Conservation (phyloP, 2,113 vertebrate species). For the Nematolebias whitei region DNA sequence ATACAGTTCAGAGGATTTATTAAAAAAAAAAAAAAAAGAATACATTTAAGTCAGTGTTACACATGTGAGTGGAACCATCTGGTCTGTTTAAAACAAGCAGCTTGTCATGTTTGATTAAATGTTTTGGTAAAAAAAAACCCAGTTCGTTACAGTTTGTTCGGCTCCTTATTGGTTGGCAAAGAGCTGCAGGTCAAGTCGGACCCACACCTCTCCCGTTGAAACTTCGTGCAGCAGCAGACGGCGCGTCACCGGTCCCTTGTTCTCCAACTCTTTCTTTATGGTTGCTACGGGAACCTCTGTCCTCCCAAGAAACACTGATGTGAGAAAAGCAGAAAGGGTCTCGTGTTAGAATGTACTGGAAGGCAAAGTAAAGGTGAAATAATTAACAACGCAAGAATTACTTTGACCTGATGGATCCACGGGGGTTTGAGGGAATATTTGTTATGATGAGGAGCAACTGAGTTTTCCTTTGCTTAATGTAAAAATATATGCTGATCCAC, state of each 20-base stretch:
- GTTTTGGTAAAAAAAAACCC: slow-evolving; percentile 4
- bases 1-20: background rate
- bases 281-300: slow-evolving; percentile 96
- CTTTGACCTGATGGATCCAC: too few relatives aligned
- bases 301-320: slow-evolving; percentile 90
- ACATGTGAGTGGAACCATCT: background rate
- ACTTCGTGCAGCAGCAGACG: slow-evolving; percentile 93
- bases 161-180: slow-evolving; percentile 82
- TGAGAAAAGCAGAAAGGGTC: background rate
- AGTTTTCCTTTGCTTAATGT: too few relatives aligned
- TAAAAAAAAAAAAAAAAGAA: too few relatives aligned
- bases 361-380: background rate
- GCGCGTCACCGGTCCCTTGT: slow-evolving; percentile 87
- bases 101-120: slow-evolving; percentile 29
- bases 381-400: too few relatives aligned
- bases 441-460: too few relatives aligned
- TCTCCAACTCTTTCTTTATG: slow-evolving; percentile 94
- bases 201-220: slow-evolving; percentile 94
- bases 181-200: slow-evolving; percentile 94
- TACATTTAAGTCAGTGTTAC: background rate
- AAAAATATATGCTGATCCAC: background rate
- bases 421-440: too few relatives aligned
- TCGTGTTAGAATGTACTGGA: background rate
- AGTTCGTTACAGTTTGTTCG: background rate
- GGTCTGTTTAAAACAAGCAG: slow-evolving; percentile 26